phyloP scores from a whole-genome alignment of 2,888 invertebrate species.

The Erebia epiphron region DNA sequence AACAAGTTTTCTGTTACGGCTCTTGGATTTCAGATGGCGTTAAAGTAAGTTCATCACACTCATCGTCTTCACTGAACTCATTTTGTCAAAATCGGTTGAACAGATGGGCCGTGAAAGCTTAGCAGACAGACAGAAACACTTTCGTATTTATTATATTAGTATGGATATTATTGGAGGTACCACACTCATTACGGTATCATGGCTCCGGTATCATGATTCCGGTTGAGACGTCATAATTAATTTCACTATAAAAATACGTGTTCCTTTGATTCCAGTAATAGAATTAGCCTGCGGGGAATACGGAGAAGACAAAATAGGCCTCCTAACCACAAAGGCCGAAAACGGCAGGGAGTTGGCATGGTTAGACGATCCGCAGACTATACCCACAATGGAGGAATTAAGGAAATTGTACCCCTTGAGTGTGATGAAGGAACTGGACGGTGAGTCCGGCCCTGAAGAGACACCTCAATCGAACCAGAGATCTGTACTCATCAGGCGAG shows the following conservation, averaged over 20 bases:
- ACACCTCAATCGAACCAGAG: conserved; percentile 88
- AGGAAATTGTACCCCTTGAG: conserved; percentile 82
- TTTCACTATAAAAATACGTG: background rate
- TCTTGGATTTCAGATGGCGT: too few relatives aligned
- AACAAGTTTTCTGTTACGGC: too few relatives aligned
- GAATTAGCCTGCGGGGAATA: conserved; percentile 96
- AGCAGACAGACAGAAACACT: too few relatives aligned
- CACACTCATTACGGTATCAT: too few relatives aligned
- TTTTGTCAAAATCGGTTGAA: too few relatives aligned
- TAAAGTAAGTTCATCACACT: too few relatives aligned
- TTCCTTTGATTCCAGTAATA: conserved; percentile 86
- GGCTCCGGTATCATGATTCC: too few relatives aligned
- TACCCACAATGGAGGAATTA: conserved; percentile 82
- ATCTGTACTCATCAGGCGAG: conserved; percentile 86
- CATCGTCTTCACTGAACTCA: too few relatives aligned
- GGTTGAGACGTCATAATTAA: background rate
- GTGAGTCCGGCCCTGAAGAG: conserved; percentile 82
- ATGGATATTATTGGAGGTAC: too few relatives aligned
- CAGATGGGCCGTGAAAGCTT: too few relatives aligned
- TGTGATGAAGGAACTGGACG: conserved; percentile 65
- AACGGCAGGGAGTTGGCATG: conserved; percentile 88
- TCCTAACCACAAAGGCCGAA: conserved; percentile 85
- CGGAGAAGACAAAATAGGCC: conserved; percentile 89
- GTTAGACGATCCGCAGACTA: conserved; percentile 84
- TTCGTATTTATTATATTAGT: too few relatives aligned